Conservation (phyloP, 2,888 invertebrate species). For the Melieria crassipennis region DNA sequence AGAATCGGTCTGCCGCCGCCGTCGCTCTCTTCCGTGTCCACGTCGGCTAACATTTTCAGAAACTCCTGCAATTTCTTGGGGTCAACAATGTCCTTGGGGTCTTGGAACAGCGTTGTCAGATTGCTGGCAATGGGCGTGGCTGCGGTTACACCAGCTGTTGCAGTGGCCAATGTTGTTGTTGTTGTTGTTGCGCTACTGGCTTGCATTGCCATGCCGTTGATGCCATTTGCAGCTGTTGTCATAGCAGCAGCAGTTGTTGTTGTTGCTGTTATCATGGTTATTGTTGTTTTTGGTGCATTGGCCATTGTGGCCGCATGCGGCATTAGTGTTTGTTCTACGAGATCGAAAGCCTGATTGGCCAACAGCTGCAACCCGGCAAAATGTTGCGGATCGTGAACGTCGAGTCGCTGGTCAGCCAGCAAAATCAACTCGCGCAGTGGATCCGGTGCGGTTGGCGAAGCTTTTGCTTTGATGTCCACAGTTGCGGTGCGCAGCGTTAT, state of each 20-base stretch:
- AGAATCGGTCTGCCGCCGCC: slow-evolving; percentile 71
- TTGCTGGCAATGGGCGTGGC: slow-evolving; percentile 47
- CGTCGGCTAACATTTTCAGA: slow-evolving; percentile 62
- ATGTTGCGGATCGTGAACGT: slow-evolving; percentile 56
- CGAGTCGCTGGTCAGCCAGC: slow-evolving; percentile 67
- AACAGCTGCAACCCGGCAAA: slow-evolving; percentile 68
- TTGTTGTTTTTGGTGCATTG: slow-evolving; percentile 15
- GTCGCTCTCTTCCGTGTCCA: slow-evolving; percentile 65
- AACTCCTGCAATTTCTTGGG: slow-evolving; percentile 64
- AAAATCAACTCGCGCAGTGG: slow-evolving; percentile 74
- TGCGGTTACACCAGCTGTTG: slow-evolving; percentile 17
- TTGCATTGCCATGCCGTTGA: slow-evolving; percentile 20
- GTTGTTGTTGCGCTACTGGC: slow-evolving; percentile 26
- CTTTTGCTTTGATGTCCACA: background rate
- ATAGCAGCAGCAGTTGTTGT: slow-evolving; percentile 12
- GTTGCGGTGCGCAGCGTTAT: slow-evolving; percentile 38
- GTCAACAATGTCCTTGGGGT: slow-evolving; percentile 64
- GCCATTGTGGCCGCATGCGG: slow-evolving; percentile 39
- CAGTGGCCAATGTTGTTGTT: slow-evolving; percentile 12
- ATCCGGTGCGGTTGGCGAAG: slow-evolving; percentile 62
- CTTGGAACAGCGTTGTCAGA: slow-evolving; percentile 59
- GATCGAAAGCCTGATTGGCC: slow-evolving; percentile 72
- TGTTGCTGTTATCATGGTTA: slow-evolving; percentile 14
- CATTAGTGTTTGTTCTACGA: slow-evolving; percentile 67
- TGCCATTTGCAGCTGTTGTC: background rate